Evolutionary conservation across 2,113 vertebrate species (phyloP), one percentile per base, ranked within the genome.

Genomic region (Eonycteris spelaea): DNA sequence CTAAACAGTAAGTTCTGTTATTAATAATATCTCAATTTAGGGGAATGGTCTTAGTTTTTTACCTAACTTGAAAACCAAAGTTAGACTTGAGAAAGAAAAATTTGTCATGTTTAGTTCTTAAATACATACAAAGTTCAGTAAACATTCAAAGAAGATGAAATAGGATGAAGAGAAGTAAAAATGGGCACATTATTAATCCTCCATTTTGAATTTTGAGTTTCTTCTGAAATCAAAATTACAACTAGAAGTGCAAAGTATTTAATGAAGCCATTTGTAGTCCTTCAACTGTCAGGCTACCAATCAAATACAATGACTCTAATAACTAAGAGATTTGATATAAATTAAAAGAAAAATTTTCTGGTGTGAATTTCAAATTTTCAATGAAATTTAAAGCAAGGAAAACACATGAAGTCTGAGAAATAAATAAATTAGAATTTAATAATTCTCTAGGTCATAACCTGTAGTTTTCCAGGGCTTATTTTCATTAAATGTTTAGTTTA

Each of bases 401-500:
- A 87, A 79, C 22, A 48, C 13, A 22, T 55, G 13, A 77, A 68
- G 2, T 55, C 9, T 35, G 68, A 26, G 3, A 95, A 86, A 85
- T 85, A 86, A 82, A 79, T 94, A 43, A 78, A 90, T 82, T 30
- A 91, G 22, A 89, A 86, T 78, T 74, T 28, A 93, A 33, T 91
- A 3, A 68, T 57, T 73, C 73, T 87, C 12, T 85, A 55, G 35
- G 61, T 63, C 13, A 43, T 53, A 65, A 83, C 9, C 63, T 75
- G 53, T 14, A 35, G 30, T 38, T 75, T 91, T 88, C 13, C 9
- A 74, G 8, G 55, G 30, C n/a, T 91, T 73, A 68, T 75, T 68
- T 90, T 85, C 68, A 67, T 61, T 85, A 67, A 89, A 77, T 57
- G n/a, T 95, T 92, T 90, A 63, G n/a, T 67, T 93, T 90, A 48